Percentiles rank a stretch among this genome's conserved stretches.
Evolutionary conservation across 2,888 invertebrate genomes (phyloP).

Genomic region (Rapana venosa): DNA sequence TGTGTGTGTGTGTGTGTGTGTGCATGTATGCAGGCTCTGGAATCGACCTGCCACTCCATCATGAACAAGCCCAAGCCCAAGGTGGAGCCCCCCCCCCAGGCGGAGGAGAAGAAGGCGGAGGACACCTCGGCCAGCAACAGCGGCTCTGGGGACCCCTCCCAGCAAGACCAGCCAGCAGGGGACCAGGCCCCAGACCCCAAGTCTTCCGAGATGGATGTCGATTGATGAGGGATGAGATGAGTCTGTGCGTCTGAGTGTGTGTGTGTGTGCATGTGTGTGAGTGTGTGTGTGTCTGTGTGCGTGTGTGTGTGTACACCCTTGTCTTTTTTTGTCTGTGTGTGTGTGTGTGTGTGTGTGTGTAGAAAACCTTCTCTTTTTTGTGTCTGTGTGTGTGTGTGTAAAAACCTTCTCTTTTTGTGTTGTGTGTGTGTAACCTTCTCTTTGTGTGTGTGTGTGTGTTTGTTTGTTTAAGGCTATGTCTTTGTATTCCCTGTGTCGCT

Average conservation of each 20-base stretch:
- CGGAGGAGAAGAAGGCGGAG: slow-evolving; percentile 61
- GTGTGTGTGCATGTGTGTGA: neutral
- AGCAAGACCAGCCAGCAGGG: slow-evolving; percentile 44
- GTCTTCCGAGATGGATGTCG: slow-evolving; percentile 71
- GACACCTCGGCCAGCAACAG: slow-evolving; percentile 49
- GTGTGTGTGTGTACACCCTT: neutral
- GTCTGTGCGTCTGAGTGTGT: neutral
- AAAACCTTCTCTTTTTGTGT: too few species aligned
- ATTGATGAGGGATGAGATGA: slow-evolving; percentile 58
- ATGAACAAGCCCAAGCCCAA: slow-evolving; percentile 94
- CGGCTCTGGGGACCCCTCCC: slow-evolving; percentile 42
- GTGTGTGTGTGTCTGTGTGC: neutral
- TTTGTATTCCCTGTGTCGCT: too few species aligned
- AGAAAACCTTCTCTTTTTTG: neutral
- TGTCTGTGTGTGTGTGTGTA: neutral
- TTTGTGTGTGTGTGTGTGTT: too few species aligned
- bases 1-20: too few species aligned
- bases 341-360: too few species aligned
- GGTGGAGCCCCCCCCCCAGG: slow-evolving; percentile 83
- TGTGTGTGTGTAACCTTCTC: too few species aligned
- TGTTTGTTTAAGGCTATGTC: too few species aligned
- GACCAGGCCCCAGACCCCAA: neutral
- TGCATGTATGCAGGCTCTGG: slow-evolving; percentile 79
- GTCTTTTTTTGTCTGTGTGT: too few species aligned
- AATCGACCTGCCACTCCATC: slow-evolving; percentile 84